phyloP scores from a whole-genome alignment of 2,888 invertebrate genomes.

The Stratiomys singularior region DNA sequence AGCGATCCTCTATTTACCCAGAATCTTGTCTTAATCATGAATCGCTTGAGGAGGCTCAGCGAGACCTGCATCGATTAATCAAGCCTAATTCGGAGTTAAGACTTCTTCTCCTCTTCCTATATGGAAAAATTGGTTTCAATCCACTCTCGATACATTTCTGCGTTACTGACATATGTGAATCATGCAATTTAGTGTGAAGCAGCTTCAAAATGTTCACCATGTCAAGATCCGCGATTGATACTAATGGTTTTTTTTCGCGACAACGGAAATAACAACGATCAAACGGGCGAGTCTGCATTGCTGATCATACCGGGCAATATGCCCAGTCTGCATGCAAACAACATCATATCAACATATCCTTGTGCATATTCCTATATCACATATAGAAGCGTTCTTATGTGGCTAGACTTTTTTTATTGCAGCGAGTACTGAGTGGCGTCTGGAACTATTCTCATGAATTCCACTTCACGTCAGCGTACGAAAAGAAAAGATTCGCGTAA shows the following conservation, averaged over 20 bases:
- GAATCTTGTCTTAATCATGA: not conserved
- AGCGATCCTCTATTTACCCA: not conserved
- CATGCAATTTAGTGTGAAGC: not conserved
- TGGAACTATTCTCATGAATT: conserved; percentile 36
- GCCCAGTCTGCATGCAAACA: not conserved
- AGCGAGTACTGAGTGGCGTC: conserved; percentile 27
- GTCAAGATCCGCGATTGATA: not conserved
- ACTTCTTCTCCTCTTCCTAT: not conserved
- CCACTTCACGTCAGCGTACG: not conserved
- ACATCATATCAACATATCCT: not conserved
- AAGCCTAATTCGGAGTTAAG: not conserved
- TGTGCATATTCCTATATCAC: not conserved
- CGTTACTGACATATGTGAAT: not conserved
- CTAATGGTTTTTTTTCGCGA: conserved; percentile 23
- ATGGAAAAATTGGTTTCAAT: not conserved
- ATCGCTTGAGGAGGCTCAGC: not conserved
- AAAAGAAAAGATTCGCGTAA: conserved; percentile 10
- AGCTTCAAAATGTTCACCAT: not conserved
- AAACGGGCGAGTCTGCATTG: conserved; percentile 11
- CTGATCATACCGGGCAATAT: conserved; percentile 4
- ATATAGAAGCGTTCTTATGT: not conserved
- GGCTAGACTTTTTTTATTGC: conserved; percentile 8
- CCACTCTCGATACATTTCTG: not conserved
- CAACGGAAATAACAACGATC: conserved; percentile 37
- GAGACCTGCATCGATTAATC: not conserved